Percentiles rank a stretch among this genome's conserved stretches.
phyloP scores from a whole-genome alignment of 1,140 invertebrate genomes.

The Phymastichus coffea region DNA sequence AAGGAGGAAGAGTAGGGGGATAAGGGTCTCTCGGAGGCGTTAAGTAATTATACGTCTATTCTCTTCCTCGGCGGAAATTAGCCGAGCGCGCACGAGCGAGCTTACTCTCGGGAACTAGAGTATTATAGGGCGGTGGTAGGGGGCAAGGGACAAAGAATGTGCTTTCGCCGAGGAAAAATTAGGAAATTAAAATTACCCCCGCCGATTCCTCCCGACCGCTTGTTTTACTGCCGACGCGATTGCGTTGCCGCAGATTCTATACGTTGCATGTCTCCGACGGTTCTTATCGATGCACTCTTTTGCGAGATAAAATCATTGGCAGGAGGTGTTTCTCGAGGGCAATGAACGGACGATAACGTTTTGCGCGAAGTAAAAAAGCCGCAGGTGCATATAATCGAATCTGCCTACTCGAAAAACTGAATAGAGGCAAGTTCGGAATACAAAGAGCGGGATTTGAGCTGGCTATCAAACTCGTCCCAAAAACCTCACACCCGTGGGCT shows the following conservation, averaged over 20 bases:
- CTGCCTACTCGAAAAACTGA: too few relatives aligned
- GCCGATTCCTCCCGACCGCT: conserved; percentile 17
- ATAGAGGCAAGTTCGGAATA: too few relatives aligned
- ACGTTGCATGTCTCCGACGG: too few relatives aligned
- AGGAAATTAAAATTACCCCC: conserved; percentile 57
- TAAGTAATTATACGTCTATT: conserved; percentile 59
- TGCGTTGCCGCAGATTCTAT: not conserved
- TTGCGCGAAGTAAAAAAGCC: too few relatives aligned
- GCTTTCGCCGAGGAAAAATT: conserved; percentile 47
- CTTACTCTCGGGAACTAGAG: conserved; percentile 28
- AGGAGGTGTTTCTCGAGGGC: too few relatives aligned
- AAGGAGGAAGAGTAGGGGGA: conserved; percentile 14
- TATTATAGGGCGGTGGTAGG: not conserved
- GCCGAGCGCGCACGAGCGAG: conserved; percentile 34
- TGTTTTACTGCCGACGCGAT: conserved; percentile 6
- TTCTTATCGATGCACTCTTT: too few relatives aligned
- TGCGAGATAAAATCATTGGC: too few relatives aligned
- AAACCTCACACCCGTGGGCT: too few relatives aligned
- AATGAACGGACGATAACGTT: too few relatives aligned
- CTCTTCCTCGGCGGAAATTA: conserved; percentile 55
- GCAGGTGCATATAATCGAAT: too few relatives aligned
- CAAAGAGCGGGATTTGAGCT: too few relatives aligned
- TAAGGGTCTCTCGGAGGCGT: conserved; percentile 48
- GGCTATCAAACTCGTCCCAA: too few relatives aligned
- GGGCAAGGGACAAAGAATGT: not conserved